A percentile compares a stretch with the other conserved stretches of the same genome.
Conservation (phyloP, 2,888 invertebrate genomes). For the Nephrotoma appendiculata region DNA sequence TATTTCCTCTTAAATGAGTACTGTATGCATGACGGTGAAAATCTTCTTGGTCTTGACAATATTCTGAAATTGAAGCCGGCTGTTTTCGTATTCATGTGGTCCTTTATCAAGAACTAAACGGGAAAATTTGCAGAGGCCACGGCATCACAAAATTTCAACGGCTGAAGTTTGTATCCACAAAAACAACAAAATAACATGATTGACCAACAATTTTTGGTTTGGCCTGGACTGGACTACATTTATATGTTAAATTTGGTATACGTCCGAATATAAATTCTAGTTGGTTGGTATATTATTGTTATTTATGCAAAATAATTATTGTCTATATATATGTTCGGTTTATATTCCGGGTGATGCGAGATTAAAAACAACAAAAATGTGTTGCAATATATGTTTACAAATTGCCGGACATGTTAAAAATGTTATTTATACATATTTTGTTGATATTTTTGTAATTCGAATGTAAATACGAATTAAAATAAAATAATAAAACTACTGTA, state of each 20-base stretch:
- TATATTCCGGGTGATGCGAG: not conserved
- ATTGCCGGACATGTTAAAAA: constrained; percentile 3
- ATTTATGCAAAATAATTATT: not conserved
- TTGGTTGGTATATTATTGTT: not conserved
- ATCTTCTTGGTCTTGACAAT: too few species aligned
- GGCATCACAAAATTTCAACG: too few species aligned
- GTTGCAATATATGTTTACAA: constrained; percentile 2
- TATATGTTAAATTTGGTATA: not conserved
- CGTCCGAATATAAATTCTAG: not conserved
- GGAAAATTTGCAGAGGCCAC: too few species aligned
- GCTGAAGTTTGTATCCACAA: too few species aligned
- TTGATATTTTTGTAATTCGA: not conserved
- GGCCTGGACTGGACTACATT: not conserved
- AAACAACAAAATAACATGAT: not conserved
- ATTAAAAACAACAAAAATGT: not conserved
- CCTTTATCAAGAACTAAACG: too few species aligned
- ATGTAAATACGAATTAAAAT: not conserved
- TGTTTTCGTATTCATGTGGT: too few species aligned
- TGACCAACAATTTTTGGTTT: not conserved
- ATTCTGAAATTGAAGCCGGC: too few species aligned
- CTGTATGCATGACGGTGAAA: too few species aligned
- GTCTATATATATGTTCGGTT: not conserved
- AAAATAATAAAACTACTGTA: not conserved
- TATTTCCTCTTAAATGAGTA: too few species aligned
- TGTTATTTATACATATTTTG: not conserved